These are phyloP conservation scores for Hippocampus zosterae DNA, from an alignment of 2,113 vertebrate genomes.

Conservation along the genomic window DNA sequence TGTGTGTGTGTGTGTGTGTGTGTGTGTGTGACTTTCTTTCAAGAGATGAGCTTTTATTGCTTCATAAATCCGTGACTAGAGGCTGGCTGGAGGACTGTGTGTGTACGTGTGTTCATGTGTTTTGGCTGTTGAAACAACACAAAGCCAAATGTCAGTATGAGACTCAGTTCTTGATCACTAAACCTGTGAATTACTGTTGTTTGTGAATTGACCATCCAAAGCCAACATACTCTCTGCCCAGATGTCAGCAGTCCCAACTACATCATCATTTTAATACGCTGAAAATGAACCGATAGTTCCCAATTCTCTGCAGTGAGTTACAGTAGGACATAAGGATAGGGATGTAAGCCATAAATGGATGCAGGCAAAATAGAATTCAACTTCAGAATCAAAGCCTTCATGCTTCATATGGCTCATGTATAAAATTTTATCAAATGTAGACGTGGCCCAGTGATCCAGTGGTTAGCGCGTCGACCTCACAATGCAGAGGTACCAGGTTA, in stretches of 20 bases:
- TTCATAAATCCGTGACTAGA: conserved; percentile 54
- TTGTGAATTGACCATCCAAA: neutral
- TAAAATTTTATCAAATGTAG: neutral
- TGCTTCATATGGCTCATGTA: neutral
- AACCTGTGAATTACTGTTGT: neutral
- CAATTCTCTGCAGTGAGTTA: neutral
- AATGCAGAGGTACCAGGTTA: too few species aligned
- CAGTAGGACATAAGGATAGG: neutral
- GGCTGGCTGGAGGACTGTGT: conserved; percentile 5
- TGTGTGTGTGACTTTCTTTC: conserved; percentile 14
- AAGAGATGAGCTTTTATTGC: conserved; percentile 53
- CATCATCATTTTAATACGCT: neutral
- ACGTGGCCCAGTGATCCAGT: too few species aligned
- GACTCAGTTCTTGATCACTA: neutral
- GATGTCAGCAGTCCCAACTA: neutral
- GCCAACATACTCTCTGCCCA: neutral
- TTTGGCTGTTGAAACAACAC: neutral
- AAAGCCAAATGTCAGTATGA: conserved; percentile 7
- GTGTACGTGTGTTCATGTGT: conserved; percentile 6
- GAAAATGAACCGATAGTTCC: neutral
- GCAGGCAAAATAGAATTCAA: neutral
- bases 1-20: conserved; percentile 14
- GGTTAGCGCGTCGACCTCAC: too few species aligned
- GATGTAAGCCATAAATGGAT: neutral
- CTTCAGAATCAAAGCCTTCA: neutral